These are phyloP conservation scores for Urophycis tenuis DNA, from an alignment of 2,797 vertebrate species.

Conservation along the genomic window DNA sequence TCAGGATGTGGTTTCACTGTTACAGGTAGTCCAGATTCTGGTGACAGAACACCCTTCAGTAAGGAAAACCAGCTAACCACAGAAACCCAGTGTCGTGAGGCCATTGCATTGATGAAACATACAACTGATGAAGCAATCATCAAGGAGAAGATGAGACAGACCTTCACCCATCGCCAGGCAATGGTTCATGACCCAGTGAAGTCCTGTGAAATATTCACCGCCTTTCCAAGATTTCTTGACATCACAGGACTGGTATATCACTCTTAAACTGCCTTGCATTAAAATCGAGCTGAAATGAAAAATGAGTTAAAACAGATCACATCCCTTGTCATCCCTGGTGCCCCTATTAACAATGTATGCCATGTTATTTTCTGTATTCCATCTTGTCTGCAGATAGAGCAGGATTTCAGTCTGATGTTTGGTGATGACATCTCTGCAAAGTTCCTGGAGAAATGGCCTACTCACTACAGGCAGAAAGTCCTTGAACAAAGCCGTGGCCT, in stretches of 20 bases:
- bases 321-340: too few species aligned
- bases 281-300: too few species aligned
- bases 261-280: background rate
- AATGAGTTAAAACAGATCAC: too few species aligned
- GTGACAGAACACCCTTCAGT: background rate
- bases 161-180: background rate
- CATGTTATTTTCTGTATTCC: slow-evolving; percentile 1
- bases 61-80: too few species aligned
- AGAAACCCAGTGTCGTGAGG: too few species aligned
- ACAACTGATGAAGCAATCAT: background rate
- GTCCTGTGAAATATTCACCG: slow-evolving; percentile 14
- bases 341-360: too few species aligned
- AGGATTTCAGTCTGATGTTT: slow-evolving; percentile 31
- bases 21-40: background rate
- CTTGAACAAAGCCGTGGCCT: slow-evolving; percentile 25
- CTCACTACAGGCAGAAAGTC: slow-evolving; percentile 20
- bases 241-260: slow-evolving; percentile 19
- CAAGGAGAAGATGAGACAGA: background rate
- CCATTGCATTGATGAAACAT: background rate
- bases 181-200: background rate
- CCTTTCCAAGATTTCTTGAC: slow-evolving; percentile 32
- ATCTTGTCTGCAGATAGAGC: slow-evolving; percentile 31
- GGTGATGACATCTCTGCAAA: slow-evolving; percentile 20
- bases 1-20: background rate
- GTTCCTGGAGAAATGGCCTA: slow-evolving; percentile 34